Percentiles rank a stretch among this genome's conserved stretches.
Conservation (phyloP, 2,113 vertebrate species). For the Anseranas semipalmata region DNA sequence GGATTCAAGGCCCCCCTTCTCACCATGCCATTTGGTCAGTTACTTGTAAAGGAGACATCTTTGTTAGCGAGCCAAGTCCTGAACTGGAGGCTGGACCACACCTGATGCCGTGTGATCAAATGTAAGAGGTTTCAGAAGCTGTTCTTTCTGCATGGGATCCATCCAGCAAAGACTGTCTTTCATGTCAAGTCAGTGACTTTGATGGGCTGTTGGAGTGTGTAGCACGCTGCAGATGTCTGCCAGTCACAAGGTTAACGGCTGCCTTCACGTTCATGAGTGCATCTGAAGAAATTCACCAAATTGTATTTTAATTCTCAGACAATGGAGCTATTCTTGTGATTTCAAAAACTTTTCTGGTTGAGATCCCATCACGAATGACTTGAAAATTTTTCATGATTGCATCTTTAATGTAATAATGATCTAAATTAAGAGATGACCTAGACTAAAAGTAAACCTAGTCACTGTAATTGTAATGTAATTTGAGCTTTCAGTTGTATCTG, state of each 20-base stretch:
- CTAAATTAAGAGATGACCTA: background rate
- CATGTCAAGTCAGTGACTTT: background rate
- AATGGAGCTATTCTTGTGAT: background rate
- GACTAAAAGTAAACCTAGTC: background rate
- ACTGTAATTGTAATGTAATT: background rate
- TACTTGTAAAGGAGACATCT: constrained; percentile 97
- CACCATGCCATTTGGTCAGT: constrained; percentile 93
- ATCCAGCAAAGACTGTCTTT: background rate
- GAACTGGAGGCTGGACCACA: constrained; percentile 83
- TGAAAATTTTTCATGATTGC: background rate
- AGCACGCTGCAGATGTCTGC: background rate
- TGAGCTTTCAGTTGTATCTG: background rate
- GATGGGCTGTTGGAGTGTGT: background rate
- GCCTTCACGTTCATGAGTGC: background rate
- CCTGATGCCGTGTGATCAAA: constrained; percentile 88
- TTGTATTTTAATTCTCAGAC: background rate
- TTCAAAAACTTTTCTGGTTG: background rate
- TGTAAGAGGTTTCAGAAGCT: constrained; percentile 81
- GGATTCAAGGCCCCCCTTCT: constrained; percentile 88
- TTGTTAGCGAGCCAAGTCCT: constrained; percentile 90
- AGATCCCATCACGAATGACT: background rate
- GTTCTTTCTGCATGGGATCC: background rate
- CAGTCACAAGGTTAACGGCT: background rate
- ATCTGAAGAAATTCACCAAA: background rate
- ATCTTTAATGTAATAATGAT: background rate